Base-by-base conservation (phyloP, 92 coral and sea anemone genomes). In the Palythoa grandiflora region DNA sequence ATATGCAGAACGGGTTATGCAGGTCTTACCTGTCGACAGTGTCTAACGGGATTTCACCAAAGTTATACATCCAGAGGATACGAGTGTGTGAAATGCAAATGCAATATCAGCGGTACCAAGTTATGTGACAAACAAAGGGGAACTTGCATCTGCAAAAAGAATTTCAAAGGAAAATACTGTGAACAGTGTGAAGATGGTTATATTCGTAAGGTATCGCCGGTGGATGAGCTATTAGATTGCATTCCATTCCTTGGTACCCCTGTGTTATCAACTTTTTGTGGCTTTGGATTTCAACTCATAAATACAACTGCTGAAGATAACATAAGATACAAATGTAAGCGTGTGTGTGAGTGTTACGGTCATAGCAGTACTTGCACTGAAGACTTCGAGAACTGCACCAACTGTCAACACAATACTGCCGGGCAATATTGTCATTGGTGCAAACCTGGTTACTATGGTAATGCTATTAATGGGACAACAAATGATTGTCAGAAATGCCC, bases 381-480 rank as follows among this genome's bases (percentile, higher is more conserved):
- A 6, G 13, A 39, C 9, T 66, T 89, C 38, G 90, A 85, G 68
- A 86, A 86, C 75, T 92, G 94, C 77, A 38, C 77, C 14, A 73
- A 84, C 39, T 92, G 92, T 77, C 8, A 16, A 16, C 88, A 86
- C 53, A 86, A 86, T 55, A 80, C 86, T 2, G 36, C 47, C 10
- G 92, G 94, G 36, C 76, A 81, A 15, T 78, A 89, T 48, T 92
- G 94, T 61, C 83, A 86, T 17, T 59, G 17, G 38, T 92, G 94
- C 75, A 86, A 77, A 54, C 68, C 68, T 83, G 93, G 93, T 57
- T 91, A 47, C 71, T 76, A 84, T 91, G 93, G 93, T 14, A 86
- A 91, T 78, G 91, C 93, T 35, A 75, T 83, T 16, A 66, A 81
- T n/a, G 86, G 75, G 40, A 81, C 75, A 13, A 47, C 86, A 21